Evolutionary conservation across 2,797 vertebrate species (phyloP), one percentile per base, ranked within the genome.

Genomic region (Danio albolineatus): DNA sequence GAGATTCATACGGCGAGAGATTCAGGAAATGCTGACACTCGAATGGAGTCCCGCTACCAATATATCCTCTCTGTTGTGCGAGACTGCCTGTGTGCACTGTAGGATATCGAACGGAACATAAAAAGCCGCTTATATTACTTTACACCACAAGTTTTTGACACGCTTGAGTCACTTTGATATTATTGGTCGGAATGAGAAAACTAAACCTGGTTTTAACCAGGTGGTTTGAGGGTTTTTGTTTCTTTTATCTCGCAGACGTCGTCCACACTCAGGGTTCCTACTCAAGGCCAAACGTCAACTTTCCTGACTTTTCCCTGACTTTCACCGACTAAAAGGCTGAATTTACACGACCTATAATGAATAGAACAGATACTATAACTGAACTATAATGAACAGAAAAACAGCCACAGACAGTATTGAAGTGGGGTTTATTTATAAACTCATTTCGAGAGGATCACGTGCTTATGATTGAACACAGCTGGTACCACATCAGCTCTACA

Each of bases 1-100:
- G 39, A 62, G 56, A 62, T 72, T 72, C 65, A 70, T 70, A 54
- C 7, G 7, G 21, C 4, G 7, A 19, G 76, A 78, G 76, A 70
- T 61, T 61, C 0, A 6, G 5, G 17, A 76, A 76, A 76, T 53
- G 60, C 60, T 76, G 73, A 75, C 73, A 75, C 75, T 59, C 36
- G 44, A 73, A 38, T 41, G 38, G 57, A 17, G 54, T 44, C 16
- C 54, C 6, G 36, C 43, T 70, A 53, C 13, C 59, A 13, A 9
- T 51, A 49, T 67, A 70, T 70, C 28, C 39, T 60, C 28, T 60
- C 77, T 64, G 41, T 16, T 65, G 60, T 21, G 60, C 10, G 38
- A 4, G 62, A 51, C 39, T 77, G 65, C 17, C 54, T n/a, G 56
- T 12, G 49, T 41, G 10, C 19, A 36, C 19, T 49, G 17, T 36